Conservation (phyloP, 2,797 vertebrate genomes). For the Falco cherrug region DNA sequence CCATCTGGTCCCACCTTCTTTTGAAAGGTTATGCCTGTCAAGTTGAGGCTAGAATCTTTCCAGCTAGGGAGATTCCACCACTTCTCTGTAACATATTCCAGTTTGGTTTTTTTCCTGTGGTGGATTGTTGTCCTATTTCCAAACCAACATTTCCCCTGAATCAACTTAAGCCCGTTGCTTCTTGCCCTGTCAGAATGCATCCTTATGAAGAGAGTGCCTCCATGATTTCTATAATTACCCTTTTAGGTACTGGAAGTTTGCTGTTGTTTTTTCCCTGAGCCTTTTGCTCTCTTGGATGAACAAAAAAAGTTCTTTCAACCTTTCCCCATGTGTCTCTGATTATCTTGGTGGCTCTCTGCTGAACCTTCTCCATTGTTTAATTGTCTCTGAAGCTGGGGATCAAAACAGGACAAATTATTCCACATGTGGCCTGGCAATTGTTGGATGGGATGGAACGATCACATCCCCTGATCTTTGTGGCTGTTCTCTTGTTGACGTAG, state of each 20-base stretch:
- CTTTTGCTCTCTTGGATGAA: background rate
- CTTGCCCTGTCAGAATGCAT: background rate
- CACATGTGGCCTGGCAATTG: background rate
- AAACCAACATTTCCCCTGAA: background rate
- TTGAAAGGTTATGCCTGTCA: conserved; percentile 46
- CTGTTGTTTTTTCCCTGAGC: background rate
- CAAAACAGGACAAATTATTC: background rate
- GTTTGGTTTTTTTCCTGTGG: background rate
- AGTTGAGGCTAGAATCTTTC: background rate
- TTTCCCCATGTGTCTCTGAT: background rate
- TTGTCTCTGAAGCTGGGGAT: background rate
- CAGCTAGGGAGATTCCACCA: background rate
- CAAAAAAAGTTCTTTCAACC: background rate
- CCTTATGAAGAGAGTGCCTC: background rate
- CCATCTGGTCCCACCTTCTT: conserved; percentile 50
- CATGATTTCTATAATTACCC: too few relatives aligned
- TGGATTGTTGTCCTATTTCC: background rate
- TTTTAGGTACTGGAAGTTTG: background rate
- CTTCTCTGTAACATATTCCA: background rate
- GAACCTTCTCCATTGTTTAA: background rate
- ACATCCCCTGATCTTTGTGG: background rate
- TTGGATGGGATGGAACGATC: background rate
- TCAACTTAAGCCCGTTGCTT: background rate
- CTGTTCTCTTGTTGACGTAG: background rate
- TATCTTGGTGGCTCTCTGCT: background rate